Base-by-base conservation (phyloP, 35 echinoderm and acorn worm species). In the Apostichopus japonicus region DNA sequence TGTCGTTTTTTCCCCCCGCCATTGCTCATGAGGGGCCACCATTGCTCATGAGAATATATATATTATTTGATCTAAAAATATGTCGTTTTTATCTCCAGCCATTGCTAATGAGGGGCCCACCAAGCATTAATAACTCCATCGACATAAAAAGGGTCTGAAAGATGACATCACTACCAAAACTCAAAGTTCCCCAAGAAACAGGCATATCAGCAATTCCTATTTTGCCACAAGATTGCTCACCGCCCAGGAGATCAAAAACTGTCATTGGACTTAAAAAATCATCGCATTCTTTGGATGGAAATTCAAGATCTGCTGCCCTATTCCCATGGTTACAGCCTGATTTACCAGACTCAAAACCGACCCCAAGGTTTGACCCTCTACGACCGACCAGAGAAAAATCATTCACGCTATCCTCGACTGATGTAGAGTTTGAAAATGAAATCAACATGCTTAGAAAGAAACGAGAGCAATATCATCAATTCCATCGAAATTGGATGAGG, bases 401-500 rank as follows among this genome's bases (percentile, higher is more conserved):
- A 44, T 89, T 89, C 61, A 72, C 59, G 17, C 86, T 89, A 9
- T 67, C 59, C 24, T 89, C 86, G 5, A 89, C 86, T 62, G 86
- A 89, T 51, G 52, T 23, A 51, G 86, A 89, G 23, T 89, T 72
- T 75, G 33, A 75, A 33, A 67, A 75, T 6, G 86, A 89, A 72
- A 16, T 65, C 14, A 52, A 65, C 17, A 75, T 7, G 2, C 51
- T 89, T 4, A 67, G 67, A 55, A 89, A 89, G 86, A 89, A 89
- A 65, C 22, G 86, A 65, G 86, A 89, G 63, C 86, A 89, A 51
- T 89, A 89, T 56, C 86, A 89, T 27, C 86, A 89, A 19, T 89
- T 89, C 67, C 86, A 89, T 89, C 59, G 86, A 8, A 89, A 54
- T 23, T 89, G 86, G 86, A 89, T 89, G 86, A 89, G 86, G 61